Conservation (phyloP, 1,140 invertebrate species). For the Helicoverpa armigera region DNA sequence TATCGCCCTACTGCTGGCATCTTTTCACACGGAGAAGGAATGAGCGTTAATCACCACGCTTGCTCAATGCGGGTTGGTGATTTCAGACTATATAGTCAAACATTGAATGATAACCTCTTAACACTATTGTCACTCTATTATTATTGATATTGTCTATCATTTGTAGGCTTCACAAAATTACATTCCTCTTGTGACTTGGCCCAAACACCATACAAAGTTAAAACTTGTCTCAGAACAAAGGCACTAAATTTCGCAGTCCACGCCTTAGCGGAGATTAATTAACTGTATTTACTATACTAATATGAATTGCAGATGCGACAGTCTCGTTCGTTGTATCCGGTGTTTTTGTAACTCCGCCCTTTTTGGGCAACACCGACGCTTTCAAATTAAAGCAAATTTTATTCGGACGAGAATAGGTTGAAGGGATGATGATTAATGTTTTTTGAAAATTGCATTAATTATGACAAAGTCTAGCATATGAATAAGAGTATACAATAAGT, state of each 20-base stretch:
- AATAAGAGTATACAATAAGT: too few relatives aligned
- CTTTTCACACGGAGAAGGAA: too few relatives aligned
- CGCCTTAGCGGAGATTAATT: slow-evolving; percentile 73
- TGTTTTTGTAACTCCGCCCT: slow-evolving; percentile 41
- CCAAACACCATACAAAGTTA: slow-evolving; percentile 51
- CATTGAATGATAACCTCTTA: too few relatives aligned
- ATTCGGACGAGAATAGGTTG: not conserved
- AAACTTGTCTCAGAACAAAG: slow-evolving; percentile 61
- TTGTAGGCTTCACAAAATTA: too few relatives aligned
- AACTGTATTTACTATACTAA: slow-evolving; percentile 56
- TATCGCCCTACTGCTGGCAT: too few relatives aligned
- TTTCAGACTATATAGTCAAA: too few relatives aligned
- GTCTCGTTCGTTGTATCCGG: slow-evolving; percentile 48
- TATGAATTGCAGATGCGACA: slow-evolving; percentile 64
- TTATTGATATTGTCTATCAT: too few relatives aligned
- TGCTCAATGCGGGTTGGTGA: too few relatives aligned
- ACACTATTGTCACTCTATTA: too few relatives aligned
- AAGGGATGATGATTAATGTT: not conserved
- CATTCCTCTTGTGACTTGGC: slow-evolving; percentile 39
- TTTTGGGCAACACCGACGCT: not conserved
- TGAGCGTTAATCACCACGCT: too few relatives aligned
- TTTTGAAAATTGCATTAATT: not conserved
- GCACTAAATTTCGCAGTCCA: slow-evolving; percentile 61
- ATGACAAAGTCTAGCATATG: not conserved
- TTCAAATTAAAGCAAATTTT: not conserved